These are phyloP conservation scores for Grammomys surdaster DNA, from an alignment of 2,113 vertebrate genomes.

Conservation along the genomic window DNA sequence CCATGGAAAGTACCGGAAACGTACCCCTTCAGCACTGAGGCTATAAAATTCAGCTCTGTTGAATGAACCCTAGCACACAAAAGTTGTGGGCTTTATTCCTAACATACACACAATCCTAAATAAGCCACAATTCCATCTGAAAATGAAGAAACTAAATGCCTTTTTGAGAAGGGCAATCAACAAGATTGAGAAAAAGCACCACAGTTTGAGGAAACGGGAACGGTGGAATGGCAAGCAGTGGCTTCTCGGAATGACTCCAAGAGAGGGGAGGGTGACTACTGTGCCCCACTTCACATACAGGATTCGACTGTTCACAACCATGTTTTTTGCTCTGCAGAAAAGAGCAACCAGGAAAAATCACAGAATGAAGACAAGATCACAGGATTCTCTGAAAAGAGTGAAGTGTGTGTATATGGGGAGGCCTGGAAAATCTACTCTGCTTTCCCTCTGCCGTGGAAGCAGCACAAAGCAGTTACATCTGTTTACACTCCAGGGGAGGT, in stretches of 20 bases:
- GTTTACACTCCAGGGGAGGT: neutral
- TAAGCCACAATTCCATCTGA: neutral
- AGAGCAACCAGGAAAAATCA: neutral
- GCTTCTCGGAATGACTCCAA: neutral
- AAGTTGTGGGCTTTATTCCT: neutral
- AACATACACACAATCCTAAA: too few species aligned
- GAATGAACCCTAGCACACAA: too few species aligned
- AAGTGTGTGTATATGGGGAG: neutral
- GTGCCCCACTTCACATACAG: too few species aligned
- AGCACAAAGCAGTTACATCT: neutral
- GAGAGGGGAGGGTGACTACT: neutral
- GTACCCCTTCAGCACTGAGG: neutral
- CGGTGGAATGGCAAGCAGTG: neutral
- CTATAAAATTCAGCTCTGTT: neutral
- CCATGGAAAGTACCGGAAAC: accelerated
- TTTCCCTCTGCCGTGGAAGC: neutral
- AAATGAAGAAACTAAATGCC: neutral
- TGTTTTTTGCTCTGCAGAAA: neutral
- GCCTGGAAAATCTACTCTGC: neutral
- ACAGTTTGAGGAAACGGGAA: neutral
- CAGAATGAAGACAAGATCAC: neutral
- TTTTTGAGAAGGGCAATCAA: neutral
- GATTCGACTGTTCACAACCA: neutral
- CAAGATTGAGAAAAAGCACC: neutral
- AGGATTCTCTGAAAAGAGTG: neutral